phyloP scores from a whole-genome alignment of 2,797 vertebrate species.

The Balearica regulorum region DNA sequence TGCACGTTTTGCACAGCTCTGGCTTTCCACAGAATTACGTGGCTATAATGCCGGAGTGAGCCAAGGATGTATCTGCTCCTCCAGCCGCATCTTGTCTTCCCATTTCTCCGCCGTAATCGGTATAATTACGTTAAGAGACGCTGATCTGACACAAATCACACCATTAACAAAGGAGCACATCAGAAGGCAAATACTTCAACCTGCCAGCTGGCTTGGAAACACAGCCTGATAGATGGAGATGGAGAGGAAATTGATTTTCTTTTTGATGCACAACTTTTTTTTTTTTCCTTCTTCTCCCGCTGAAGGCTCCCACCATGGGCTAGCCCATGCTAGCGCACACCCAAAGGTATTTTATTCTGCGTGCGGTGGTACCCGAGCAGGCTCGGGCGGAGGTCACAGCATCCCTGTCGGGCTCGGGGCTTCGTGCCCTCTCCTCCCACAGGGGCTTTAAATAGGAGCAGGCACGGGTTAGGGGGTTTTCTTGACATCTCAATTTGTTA shows the following conservation, averaged over 20 bases:
- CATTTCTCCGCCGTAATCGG: neutral
- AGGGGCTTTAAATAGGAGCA: neutral
- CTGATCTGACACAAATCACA: conserved; percentile 24
- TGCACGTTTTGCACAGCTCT: neutral
- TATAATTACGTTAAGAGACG: neutral
- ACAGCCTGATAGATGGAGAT: neutral
- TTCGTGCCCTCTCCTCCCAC: neutral
- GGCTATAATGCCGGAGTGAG: accelerated
- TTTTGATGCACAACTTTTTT: neutral
- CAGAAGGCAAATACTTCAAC: conserved; percentile 12
- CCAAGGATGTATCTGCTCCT: neutral
- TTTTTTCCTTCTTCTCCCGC: neutral
- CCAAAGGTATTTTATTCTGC: neutral
- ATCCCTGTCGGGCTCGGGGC: neutral
- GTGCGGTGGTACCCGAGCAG: neutral
- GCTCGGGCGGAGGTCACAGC: neutral
- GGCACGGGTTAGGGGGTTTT: neutral
- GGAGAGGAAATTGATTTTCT: conserved; percentile 2
- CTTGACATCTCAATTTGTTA: neutral
- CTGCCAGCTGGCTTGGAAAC: neutral
- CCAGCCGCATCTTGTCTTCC: neutral
- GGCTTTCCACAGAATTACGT: neutral
- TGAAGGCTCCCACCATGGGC: neutral
- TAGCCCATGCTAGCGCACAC: neutral
- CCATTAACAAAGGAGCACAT: neutral